Base-by-base conservation (phyloP, 2,113 vertebrate species). In the Phyllopteryx taeniolatus region DNA sequence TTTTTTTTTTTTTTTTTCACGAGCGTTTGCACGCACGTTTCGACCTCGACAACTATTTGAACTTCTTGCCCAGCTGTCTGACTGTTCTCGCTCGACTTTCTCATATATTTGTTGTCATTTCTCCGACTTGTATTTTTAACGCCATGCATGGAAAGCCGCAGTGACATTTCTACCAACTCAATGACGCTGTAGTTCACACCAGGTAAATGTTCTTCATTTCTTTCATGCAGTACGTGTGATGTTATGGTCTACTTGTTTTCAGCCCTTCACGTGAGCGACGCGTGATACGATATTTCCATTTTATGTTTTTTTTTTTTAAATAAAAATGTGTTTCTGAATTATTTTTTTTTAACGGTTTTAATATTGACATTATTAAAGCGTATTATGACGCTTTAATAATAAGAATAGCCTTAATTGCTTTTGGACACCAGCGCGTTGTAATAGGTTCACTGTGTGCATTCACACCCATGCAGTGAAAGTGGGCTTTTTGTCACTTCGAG, bases 391-490 rank as follows among this genome's bases (percentile, higher is more conserved):
- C 14, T 9, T n/a, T n/a, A n/a, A n/a, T n/a, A n/a, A n/a, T n/a
- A 35, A 39, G 12, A 27, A 6, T 27, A 22, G 22, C 5, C 22
- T 31, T 66, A 66, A 49, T 66, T 66, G 64, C 17, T 9, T 47
- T 61, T 17, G 44, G 47, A 39, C 47, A 10, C 68, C 33, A 64
- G 75, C 39, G 53, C 61, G 64, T 27, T n/a, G 43, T 20, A 47
- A 39, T 42, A 35, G 43, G 35, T 42, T 77, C 53, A 3, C 27
- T 68, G 44, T 80, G 89, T 79, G 83, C 85, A 75, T 84, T 87
- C 43, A 9, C 67, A 22, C 49, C 20, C n/a, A 53, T 6, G 10
- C 62, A 15, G 80, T 33, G 82, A 87, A 85, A 86, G 91, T 89
- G 86, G 31, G 8, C 59, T 17, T 78, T 86, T 73, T 77, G 84